A percentile compares a stretch with the other conserved stretches of the same genome.
These are phyloP conservation scores for Muraenolepis orangiensis DNA, from an alignment of 2,797 vertebrate genomes.

Conservation along the genomic window DNA sequence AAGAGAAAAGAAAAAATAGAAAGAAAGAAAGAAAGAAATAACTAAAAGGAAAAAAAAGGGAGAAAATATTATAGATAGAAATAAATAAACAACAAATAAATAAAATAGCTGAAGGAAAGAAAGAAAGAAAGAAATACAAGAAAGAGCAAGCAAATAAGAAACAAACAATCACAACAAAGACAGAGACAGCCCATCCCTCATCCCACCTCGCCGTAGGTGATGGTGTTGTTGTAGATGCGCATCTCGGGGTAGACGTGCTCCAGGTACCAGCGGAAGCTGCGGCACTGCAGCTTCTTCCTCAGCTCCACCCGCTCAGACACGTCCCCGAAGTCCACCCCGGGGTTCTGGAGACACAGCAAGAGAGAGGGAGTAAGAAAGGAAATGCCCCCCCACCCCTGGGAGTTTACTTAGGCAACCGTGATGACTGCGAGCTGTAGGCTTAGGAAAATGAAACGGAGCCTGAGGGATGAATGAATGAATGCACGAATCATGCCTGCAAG, in stretches of 20 bases:
- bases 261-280: conserved; percentile 95
- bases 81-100: neutral
- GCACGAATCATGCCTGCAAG: neutral
- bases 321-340: conserved; percentile 95
- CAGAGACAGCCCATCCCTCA: neutral
- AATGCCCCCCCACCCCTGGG: neutral
- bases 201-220: conserved; percentile 98
- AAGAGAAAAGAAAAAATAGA: neutral
- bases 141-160: neutral
- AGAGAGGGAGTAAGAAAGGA: conserved; percentile 21
- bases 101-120: neutral
- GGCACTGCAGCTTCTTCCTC: conserved; percentile 88
- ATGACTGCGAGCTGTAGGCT: conserved; percentile 3
- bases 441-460: conserved; percentile 19
- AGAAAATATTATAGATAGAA: neutral
- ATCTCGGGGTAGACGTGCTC: conserved; percentile 98
- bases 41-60: neutral
- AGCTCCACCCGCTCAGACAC: conserved; percentile 90
- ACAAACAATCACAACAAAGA: neutral
- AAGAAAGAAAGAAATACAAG: neutral
- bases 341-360: conserved; percentile 79
- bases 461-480: neutral
- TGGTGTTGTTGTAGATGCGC: conserved; percentile 95
- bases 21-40: neutral
- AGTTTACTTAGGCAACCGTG: conserved; percentile 17